Percentiles rank a stretch among this genome's conserved stretches.
Evolutionary conservation across 2,888 invertebrate genomes (phyloP).

Genomic region (Tetragnatha montana): DNA sequence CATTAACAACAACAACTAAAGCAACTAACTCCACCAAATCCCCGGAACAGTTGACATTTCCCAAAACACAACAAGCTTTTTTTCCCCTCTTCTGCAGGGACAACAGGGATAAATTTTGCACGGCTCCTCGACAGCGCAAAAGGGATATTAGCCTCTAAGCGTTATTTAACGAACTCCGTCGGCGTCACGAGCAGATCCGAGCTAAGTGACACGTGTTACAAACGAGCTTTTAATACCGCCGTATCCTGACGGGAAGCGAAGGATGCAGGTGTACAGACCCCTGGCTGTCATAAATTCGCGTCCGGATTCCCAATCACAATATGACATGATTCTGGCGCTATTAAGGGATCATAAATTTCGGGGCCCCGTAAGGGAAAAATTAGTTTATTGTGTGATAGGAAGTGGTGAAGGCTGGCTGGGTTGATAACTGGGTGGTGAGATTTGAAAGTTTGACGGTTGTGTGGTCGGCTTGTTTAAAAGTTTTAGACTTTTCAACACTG

Average conservation of each 20-base stretch:
- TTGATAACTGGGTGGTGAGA: background rate
- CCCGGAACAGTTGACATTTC: background rate
- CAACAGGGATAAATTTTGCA: no score
- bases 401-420: background rate
- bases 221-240: slow-evolving; percentile 64
- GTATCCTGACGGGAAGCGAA: background rate
- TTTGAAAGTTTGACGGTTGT: background rate
- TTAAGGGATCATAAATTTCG: slow-evolving; percentile 41
- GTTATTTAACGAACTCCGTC: slow-evolving; percentile 55
- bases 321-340: slow-evolving; percentile 24
- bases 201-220: slow-evolving; percentile 57
- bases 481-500: background rate
- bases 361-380: background rate
- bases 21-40: background rate
- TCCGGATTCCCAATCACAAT: background rate
- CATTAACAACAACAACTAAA: background rate
- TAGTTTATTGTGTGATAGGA: background rate
- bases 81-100: background rate
- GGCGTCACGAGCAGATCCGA: slow-evolving; percentile 39
- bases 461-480: background rate
- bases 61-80: background rate
- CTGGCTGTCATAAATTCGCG: slow-evolving; percentile 13
- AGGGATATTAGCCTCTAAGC: slow-evolving; percentile 47
- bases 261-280: slow-evolving; percentile 30
- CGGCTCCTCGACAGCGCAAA: no score